phyloP scores from a whole-genome alignment of 2,113 vertebrate species.

The Alethe castanea region DNA sequence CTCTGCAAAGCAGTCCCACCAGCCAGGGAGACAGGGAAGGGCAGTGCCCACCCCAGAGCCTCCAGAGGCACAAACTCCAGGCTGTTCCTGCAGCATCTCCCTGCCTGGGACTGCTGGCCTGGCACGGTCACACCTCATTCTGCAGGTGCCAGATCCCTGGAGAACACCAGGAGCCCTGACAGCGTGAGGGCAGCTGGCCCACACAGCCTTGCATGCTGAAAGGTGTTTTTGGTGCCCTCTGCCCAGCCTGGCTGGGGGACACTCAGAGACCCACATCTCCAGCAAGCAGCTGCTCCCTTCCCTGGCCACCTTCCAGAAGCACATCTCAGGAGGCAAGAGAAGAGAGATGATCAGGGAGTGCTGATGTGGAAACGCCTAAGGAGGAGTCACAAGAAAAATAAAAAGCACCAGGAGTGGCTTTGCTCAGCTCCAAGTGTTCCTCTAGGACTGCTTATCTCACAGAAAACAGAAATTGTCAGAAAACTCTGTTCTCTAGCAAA shows the following conservation, averaged over 20 bases:
- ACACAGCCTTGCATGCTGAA: accelerated
- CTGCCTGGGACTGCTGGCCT: not conserved
- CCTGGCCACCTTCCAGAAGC: not conserved
- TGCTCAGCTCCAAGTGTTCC: not conserved
- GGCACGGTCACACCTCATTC: not conserved
- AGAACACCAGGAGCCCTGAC: not conserved
- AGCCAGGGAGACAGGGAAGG: not conserved
- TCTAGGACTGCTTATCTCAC: accelerated
- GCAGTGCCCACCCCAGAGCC: not conserved
- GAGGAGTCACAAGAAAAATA: not conserved
- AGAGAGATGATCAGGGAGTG: not conserved
- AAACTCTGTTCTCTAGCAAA: not conserved
- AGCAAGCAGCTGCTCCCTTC: not conserved
- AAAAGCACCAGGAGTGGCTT: not conserved
- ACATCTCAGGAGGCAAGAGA: not conserved
- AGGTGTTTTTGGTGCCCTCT: not conserved
- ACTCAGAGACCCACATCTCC: not conserved
- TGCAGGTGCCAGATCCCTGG: not conserved
- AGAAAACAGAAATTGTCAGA: not conserved
- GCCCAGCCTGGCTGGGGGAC: not conserved
- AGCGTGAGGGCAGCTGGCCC: accelerated
- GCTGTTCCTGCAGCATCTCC: not conserved
- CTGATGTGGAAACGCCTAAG: not conserved
- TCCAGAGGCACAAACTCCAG: not conserved
- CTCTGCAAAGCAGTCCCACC: not conserved